Evolutionary conservation across 1,140 invertebrate species (phyloP), one percentile per base, ranked within the genome.

Genomic region (Plutomurus gul): DNA sequence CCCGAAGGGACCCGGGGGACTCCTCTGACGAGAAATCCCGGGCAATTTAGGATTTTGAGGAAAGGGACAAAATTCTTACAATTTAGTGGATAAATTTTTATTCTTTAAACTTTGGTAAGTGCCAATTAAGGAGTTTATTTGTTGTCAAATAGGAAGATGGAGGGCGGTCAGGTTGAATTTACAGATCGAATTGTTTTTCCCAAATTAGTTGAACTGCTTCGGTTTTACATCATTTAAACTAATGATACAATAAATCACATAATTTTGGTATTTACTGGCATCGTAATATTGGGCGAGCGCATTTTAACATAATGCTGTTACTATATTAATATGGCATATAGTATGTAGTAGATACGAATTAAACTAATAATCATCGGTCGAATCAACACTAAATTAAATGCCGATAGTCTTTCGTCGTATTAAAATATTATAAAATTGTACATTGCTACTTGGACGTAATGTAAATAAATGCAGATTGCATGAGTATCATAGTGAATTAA

Each of bases 1-100:
- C 70, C 76, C 27, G 25, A 36, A 30, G 73, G 75, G 72, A 65
- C 79, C 79, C 79, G 56, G 79, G 49, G 71, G 56, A 36, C 56
- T 33, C 37, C 56, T 20, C 79, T 75, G 30, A 5, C 25, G 39
- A 49, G 75, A 37, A 46, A 43, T 65, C 76, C 71, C 75, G 75
- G 79, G 56, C 49, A 77, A 74, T 72, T 75, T 51, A 27, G 30
- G 30, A 75, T 65, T 65, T 65, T 1, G 27, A n/a, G 56, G 56
- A 65, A 65, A 65, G 16, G 56, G 56, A 6, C 22, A 30, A 1
- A 65, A 65, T 65, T 18, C 13, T 36, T 18, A 3, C 30, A 16
- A 16, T n/a, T 36, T 36, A n/a, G 4, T 22, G 56, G 56, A 33
- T 18, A 36, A 65, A 65, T 65, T 33, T 65, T 36, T 36, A 65